Evolutionary conservation across 2,888 invertebrate genomes (phyloP), one percentile per base, ranked within the genome.

Genomic region (Pammene fasciana): DNA sequence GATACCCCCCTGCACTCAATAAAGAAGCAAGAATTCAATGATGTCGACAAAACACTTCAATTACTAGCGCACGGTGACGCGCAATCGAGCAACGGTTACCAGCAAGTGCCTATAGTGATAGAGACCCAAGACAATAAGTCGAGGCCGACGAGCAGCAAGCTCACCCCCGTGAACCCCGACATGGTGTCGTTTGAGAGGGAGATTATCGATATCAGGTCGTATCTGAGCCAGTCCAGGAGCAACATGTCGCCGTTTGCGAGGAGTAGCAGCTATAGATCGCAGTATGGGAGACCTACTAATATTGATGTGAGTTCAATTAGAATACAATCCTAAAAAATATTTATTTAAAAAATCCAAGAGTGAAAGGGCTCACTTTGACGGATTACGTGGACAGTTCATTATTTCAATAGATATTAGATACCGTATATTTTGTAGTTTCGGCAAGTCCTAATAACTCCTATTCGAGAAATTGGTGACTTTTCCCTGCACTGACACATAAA

Each of bases 141-240:
- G 34, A 81, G 82, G 72, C 83, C 85, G 5, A 72, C 73, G 18
- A 83, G 80, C 70, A 90, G 87, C 75, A 89, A 93, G 74, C 86
- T 94, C 67, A 88, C 93, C 55, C 93, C 93, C 0, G 89, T 88
- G 1, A 86, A 84, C 9, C 90, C 90, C 60, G 93, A 93, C 61
- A 79, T 82, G 75, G 93, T 93, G 18, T 92, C 93, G 71, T 94
- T 94, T 73, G 94, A 94, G 72, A 90, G 86, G 72, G 95, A 96
- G 79, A 94, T 94, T 36, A 95, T 96, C 71, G 96, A 96, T 78
- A 94, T 96, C 52, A 93, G 95, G 75, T 95, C 95, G 11, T 96
- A 96, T 78, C 93, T 96, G 73, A 95, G 95, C 76, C 96, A 96
- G 80, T 96, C 96, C 3, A 88, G 96, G 72, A 95, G 95, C 81